Percentiles rank a stretch among this genome's conserved stretches.
Conservation (phyloP, 2,888 invertebrate species). For the Gymnosoma rotundatum region DNA sequence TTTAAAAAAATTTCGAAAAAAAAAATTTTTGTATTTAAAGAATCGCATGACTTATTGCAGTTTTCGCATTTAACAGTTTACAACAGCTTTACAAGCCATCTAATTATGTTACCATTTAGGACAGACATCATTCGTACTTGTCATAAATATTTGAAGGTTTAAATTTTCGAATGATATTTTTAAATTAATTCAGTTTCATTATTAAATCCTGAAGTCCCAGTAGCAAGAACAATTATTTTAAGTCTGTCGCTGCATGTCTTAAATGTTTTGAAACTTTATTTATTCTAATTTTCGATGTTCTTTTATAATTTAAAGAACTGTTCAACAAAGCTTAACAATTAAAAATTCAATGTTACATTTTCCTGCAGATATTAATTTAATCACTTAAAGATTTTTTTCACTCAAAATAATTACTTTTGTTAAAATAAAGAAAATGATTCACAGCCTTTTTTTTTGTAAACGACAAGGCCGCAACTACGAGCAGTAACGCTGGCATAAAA, state of each 20-base stretch:
- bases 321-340: too few relatives aligned
- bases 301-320: too few relatives aligned
- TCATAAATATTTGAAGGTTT: neutral
- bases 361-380: slow-evolving; percentile 4
- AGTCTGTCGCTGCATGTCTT: too few relatives aligned
- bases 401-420: too few relatives aligned
- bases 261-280: too few relatives aligned
- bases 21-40: neutral
- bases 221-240: too few relatives aligned
- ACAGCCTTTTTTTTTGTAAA: too few relatives aligned
- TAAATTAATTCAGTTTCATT: neutral
- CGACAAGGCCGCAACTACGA: too few relatives aligned
- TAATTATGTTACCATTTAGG: slow-evolving; percentile 22
- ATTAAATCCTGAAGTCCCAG: neutral
- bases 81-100: slow-evolving; percentile 4
- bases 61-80: slow-evolving; percentile 32
- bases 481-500: too few relatives aligned
- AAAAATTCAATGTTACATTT: neutral
- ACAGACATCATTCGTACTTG: neutral
- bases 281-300: too few relatives aligned
- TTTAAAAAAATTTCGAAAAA: slow-evolving; percentile 3
- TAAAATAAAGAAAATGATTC: too few relatives aligned
- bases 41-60: slow-evolving; percentile 35
- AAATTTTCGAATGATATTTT: too few relatives aligned
- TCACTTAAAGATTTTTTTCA: neutral